Percentiles rank a stretch among this genome's conserved stretches.
Evolutionary conservation across 2,888 invertebrate species (phyloP).

Genomic region (Melangyna quadrimaculata): DNA sequence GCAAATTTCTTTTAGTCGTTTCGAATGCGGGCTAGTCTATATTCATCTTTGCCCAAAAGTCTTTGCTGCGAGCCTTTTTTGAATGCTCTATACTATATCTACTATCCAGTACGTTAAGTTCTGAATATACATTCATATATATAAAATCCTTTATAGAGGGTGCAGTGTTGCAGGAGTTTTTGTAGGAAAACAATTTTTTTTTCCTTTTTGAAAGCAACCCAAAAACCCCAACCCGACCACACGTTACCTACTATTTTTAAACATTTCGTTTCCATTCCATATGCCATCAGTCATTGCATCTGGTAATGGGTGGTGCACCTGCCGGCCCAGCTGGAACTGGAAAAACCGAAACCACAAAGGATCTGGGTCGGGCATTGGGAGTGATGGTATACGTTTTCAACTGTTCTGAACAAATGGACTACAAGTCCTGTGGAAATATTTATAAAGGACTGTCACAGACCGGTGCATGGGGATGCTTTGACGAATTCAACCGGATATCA

Average conservation of each 20-base stretch:
- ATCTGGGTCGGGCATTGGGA: slow-evolving; percentile 96
- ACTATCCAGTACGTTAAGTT: background rate
- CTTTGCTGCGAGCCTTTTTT: background rate
- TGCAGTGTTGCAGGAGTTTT: background rate
- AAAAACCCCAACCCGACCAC: background rate
- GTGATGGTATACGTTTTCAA: slow-evolving; percentile 99
- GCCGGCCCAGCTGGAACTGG: slow-evolving; percentile 98
- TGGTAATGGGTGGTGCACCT: slow-evolving; percentile 97
- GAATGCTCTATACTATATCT: background rate
- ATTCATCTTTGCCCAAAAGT: slow-evolving; percentile 37
- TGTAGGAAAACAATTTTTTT: slow-evolving; percentile 22
- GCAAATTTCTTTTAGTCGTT: slow-evolving; percentile 38
- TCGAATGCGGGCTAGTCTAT: slow-evolving; percentile 49
- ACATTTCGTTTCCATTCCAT: slow-evolving; percentile 39
- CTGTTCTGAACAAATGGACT: slow-evolving; percentile 99
- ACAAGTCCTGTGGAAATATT: slow-evolving; percentile 97
- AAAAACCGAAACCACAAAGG: slow-evolving; percentile 98
- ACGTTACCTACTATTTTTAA: slow-evolving; percentile 46
- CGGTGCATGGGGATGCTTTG: slow-evolving; percentile 98
- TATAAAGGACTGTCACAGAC: slow-evolving; percentile 97
- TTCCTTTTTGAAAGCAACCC: background rate
- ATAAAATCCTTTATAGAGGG: background rate
- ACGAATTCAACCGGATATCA: slow-evolving; percentile 97
- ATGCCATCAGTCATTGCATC: slow-evolving; percentile 86
- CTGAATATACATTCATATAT: slow-evolving; percentile 3